A percentile compares a stretch with the other conserved stretches of the same genome.
Evolutionary conservation across 2,888 invertebrate species (phyloP).

Genomic region (Perithous albicinctus): DNA sequence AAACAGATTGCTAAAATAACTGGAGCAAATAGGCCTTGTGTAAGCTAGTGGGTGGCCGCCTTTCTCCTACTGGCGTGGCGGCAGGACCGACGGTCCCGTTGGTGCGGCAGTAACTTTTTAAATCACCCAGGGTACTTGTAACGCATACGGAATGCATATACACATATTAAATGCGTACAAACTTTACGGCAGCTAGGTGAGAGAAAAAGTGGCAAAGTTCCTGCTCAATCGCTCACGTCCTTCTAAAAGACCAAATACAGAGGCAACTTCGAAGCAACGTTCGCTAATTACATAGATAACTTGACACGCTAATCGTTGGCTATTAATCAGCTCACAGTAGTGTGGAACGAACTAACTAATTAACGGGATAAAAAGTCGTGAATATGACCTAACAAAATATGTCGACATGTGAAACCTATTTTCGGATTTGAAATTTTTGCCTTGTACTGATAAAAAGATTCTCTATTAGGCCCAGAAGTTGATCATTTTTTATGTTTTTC

Average conservation of each 20-base stretch:
- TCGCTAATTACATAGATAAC: conserved; percentile 50
- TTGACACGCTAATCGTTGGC: conserved; percentile 38
- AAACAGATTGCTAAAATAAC: conserved; percentile 70
- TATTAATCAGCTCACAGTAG: conserved; percentile 42
- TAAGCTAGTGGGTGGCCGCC: conserved; percentile 82
- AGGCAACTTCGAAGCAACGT: conserved; percentile 20
- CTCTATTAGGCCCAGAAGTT: neutral
- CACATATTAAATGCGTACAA: conserved; percentile 11
- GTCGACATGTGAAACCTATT: neutral
- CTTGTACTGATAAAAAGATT: neutral
- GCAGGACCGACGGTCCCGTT: conserved; percentile 41
- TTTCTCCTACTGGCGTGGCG: conserved; percentile 74
- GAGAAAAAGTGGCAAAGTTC: conserved; percentile 41
- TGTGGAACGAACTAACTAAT: neutral
- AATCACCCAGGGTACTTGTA: conserved; percentile 54
- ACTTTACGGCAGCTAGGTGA: conserved; percentile 24
- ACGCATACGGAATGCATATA: conserved; percentile 24
- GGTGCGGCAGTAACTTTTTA: conserved; percentile 50
- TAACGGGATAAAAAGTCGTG: neutral
- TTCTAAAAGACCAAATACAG: conserved; percentile 50
- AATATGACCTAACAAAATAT: neutral
- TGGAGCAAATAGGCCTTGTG: conserved; percentile 79
- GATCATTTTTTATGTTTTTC: neutral
- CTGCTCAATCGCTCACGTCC: conserved; percentile 10
- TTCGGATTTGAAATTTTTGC: neutral